Base-by-base conservation (phyloP, 2,888 invertebrate species). In the Agonopterix alstromeriana region DNA sequence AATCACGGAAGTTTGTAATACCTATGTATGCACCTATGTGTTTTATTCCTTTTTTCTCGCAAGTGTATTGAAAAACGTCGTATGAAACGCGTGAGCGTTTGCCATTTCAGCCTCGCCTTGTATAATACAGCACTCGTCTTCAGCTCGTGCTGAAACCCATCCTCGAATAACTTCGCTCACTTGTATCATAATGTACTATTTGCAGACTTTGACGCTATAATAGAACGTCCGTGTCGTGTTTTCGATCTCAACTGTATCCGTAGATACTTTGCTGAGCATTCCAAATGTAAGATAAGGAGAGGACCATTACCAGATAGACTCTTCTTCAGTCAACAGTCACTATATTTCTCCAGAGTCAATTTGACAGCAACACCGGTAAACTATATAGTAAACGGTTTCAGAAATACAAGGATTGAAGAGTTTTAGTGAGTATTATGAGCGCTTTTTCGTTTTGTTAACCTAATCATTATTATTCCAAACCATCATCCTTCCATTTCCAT, bases 171-270 rank as follows among this genome's bases (percentile, higher is more conserved):
- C 17, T 17, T 17, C 3, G 17, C 17, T 17, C 3, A 17, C 17
- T 3, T 17, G 0, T 17, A 17, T 17, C 17, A 2, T 17, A 2
- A 17, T 17, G 17, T 17, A 17, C 17, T 46, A 3, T 27, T 48
- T 10, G n/a, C 43, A 54, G 55, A 48, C 41, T 35, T 42, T 9
- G 27, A 12, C 4, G 47, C 36, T 0, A 36, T 12, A 41, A 46
- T 51, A 17, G 47, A 50, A 12, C 51, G 59, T 1, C 64, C 64
- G 3, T 65, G 65, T 45, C 46, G 44, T 5, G 45, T 50, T 1
- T 60, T 56, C 42, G 61, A 62, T 17, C 41, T 53, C 5, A 47
- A 55, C n/a, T 67, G 67, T 47, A 58, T 67, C 17, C 54, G 57
- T n/a, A 49, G 52, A 5, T 65, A 56, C 51, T 62, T 67, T 41